Conservation (phyloP, 2,888 invertebrate species). For the Eutolmus rufibarbis region DNA sequence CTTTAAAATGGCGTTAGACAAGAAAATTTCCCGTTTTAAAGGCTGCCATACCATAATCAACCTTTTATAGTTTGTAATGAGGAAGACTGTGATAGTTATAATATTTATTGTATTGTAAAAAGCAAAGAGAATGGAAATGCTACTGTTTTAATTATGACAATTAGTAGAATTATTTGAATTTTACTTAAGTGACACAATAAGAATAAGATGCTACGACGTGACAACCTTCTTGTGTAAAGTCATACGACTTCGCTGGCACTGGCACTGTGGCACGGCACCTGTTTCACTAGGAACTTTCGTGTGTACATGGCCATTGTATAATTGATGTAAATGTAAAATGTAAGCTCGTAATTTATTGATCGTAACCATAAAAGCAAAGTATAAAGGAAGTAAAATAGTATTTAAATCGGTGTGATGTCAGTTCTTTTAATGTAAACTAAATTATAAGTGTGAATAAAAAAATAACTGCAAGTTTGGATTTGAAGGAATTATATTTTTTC, state of each 20-base stretch:
- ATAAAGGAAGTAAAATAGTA: conserved; percentile 11
- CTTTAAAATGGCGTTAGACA: not conserved
- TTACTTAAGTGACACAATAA: not conserved
- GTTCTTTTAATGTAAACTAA: conserved; percentile 38
- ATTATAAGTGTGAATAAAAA: conserved; percentile 38
- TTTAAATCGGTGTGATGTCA: conserved; percentile 38
- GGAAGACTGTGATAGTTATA: conserved; percentile 63
- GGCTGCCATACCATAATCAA: conserved; percentile 23
- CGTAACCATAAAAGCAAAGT: not conserved
- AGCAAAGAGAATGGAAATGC: not conserved
- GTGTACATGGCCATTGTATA: conserved; percentile 21
- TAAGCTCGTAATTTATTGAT: conserved; percentile 14
- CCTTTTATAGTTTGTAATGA: conserved; percentile 41
- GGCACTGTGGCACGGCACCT: not conserved
- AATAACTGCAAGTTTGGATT: conserved; percentile 37
- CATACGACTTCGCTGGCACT: not conserved
- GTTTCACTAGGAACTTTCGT: conserved; percentile 15
- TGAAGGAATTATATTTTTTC: not conserved
- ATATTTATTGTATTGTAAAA: conserved; percentile 44
- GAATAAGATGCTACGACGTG: not conserved
- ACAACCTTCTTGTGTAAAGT: not conserved
- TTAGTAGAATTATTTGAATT: not conserved
- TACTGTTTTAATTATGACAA: not conserved
- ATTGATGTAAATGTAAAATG: conserved; percentile 33
- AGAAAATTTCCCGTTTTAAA: not conserved